Conservation (phyloP, 2,888 invertebrate genomes). For the Dione juno region DNA sequence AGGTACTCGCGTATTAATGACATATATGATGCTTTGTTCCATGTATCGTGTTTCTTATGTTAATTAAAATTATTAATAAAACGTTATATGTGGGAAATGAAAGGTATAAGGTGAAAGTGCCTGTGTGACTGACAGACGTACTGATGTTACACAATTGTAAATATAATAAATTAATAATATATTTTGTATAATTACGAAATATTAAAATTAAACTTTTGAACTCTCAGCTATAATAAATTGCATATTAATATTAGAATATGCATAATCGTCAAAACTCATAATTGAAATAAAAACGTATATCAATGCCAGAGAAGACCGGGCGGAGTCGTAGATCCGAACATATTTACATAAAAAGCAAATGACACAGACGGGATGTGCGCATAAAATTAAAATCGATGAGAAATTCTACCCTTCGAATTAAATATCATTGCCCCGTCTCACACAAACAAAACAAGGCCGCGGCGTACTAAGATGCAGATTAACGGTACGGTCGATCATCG, state of each 20-base stretch:
- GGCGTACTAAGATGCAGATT: slow-evolving; percentile 71
- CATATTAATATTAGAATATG: slow-evolving; percentile 45
- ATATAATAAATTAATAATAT: background rate
- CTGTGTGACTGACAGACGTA: background rate
- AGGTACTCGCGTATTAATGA: slow-evolving; percentile 54
- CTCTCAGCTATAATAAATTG: background rate
- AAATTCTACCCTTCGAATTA: slow-evolving; percentile 82
- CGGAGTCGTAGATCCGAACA: slow-evolving; percentile 71
- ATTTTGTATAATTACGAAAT: background rate
- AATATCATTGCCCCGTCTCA: slow-evolving; percentile 79
- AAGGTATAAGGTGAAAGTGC: slow-evolving; percentile 4
- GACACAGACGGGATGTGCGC: slow-evolving; percentile 80
- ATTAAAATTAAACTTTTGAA: background rate
- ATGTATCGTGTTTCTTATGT: slow-evolving; percentile 27
- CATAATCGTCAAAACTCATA: slow-evolving; percentile 56
- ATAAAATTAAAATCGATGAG: slow-evolving; percentile 84
- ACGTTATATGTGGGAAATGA: slow-evolving; percentile 12
- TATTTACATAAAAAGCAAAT: slow-evolving; percentile 84
- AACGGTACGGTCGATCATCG: slow-evolving; percentile 61
- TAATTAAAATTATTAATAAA: slow-evolving; percentile 31
- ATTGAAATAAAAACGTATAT: slow-evolving; percentile 65
- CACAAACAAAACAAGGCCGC: slow-evolving; percentile 57
- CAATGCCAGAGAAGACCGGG: slow-evolving; percentile 64
- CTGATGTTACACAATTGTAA: background rate
- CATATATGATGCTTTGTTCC: slow-evolving; percentile 29